Conservation (phyloP, 2,888 invertebrate genomes). For the Papilio elwesi region DNA sequence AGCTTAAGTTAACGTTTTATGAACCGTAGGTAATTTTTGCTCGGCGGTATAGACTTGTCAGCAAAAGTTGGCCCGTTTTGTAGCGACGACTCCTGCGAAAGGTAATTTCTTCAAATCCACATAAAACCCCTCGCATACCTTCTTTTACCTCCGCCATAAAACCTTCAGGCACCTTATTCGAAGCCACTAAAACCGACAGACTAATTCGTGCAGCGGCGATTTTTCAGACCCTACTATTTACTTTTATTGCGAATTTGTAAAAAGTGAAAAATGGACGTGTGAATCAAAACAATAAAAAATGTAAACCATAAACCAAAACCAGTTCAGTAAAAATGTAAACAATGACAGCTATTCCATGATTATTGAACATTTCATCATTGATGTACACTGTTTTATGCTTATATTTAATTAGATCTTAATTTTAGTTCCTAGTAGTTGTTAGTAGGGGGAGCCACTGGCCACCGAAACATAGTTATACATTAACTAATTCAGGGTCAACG, state of each 20-base stretch:
- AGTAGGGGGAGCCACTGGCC: no score
- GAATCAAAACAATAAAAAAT: background rate
- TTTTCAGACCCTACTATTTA: slow-evolving; percentile 33
- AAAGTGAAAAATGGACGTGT: slow-evolving; percentile 1
- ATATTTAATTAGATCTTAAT: no score
- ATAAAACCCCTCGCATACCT: slow-evolving; percentile 40
- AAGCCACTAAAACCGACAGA: slow-evolving; percentile 40
- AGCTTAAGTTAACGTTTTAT: slow-evolving; percentile 39
- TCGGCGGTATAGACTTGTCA: slow-evolving; percentile 39
- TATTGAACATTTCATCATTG: background rate
- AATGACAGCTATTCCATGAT: background rate
- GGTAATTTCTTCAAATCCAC: slow-evolving; percentile 42
- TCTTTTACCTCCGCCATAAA: slow-evolving; percentile 42
- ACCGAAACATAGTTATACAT: no score
- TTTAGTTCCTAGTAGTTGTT: no score
- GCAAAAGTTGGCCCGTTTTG: slow-evolving; percentile 41
- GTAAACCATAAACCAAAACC: background rate
- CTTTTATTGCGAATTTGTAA: slow-evolving; percentile 35
- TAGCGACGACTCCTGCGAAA: slow-evolving; percentile 40
- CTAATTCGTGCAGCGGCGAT: slow-evolving; percentile 39
- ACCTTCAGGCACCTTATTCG: slow-evolving; percentile 42
- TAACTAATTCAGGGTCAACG: no score
- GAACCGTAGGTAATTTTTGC: slow-evolving; percentile 41
- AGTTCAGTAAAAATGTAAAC: background rate
- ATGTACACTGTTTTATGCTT: no score